Conservation (phyloP, 2,797 vertebrate genomes). For the Oreochromis grahami region DNA sequence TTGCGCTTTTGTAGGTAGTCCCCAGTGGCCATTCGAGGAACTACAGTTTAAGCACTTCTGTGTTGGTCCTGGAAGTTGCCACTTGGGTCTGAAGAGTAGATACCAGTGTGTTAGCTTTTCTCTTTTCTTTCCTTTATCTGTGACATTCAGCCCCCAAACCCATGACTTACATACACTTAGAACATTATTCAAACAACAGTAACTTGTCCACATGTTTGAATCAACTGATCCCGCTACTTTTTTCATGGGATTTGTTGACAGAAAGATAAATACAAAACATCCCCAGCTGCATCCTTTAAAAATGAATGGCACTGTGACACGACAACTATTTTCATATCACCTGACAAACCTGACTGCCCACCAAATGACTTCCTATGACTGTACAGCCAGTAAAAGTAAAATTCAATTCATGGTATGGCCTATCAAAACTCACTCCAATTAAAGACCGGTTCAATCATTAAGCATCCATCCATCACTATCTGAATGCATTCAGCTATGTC, state of each 20-base stretch:
- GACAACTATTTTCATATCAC: neutral
- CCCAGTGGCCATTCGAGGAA: neutral
- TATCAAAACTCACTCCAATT: conserved; percentile 49
- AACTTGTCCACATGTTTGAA: neutral
- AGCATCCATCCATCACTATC: neutral
- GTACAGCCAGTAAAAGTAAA: conserved; percentile 1
- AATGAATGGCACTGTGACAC: neutral
- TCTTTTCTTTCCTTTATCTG: neutral
- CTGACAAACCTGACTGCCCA: neutral
- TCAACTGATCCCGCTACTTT: neutral
- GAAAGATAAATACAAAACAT: neutral
- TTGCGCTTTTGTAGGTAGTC: fast-evolving
- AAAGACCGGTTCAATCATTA: conserved; percentile 30
- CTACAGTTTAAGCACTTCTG: neutral
- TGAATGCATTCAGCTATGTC: conserved; percentile 33
- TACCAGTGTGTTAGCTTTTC: neutral
- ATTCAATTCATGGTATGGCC: conserved; percentile 33
- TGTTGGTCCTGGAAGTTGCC: neutral
- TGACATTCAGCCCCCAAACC: neutral
- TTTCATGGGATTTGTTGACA: neutral
- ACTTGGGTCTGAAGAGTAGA: neutral
- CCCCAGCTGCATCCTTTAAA: neutral
- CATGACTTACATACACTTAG: neutral
- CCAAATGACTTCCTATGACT: conserved; percentile 7
- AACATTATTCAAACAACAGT: neutral